These are phyloP conservation scores for Caenorhabditis brenneri DNA, from an alignment of 1,140 invertebrate species.

Conservation along the genomic window DNA sequence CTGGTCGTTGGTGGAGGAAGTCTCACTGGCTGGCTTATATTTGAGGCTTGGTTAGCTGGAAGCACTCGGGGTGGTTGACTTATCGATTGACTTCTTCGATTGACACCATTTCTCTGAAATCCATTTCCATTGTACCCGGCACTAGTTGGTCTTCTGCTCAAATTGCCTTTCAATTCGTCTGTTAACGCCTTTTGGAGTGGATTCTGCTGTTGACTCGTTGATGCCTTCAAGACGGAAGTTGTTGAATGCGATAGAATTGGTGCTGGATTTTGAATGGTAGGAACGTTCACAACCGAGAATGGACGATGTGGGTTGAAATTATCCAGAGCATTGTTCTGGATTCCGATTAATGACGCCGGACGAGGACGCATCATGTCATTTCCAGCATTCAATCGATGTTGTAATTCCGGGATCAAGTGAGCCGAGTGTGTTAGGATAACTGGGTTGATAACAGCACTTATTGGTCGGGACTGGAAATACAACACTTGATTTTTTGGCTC, in stretches of 20 bases:
- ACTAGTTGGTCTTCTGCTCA: background rate
- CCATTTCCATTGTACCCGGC: background rate
- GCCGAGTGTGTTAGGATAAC: background rate
- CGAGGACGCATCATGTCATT: background rate
- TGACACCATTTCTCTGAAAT: background rate
- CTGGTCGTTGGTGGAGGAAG: background rate
- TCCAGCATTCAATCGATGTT: background rate
- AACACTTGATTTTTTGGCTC: background rate
- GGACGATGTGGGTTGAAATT: background rate
- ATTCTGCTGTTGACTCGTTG: background rate
- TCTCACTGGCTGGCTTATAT: background rate
- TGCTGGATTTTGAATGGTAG: background rate
- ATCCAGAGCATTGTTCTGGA: background rate
- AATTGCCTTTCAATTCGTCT: slow-evolving; percentile 9
- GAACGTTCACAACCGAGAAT: background rate
- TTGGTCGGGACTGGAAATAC: no score
- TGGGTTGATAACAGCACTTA: background rate
- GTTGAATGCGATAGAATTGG: background rate
- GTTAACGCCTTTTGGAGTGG: background rate
- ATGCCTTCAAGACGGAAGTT: no score
- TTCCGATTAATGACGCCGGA: background rate
- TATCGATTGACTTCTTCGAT: background rate
- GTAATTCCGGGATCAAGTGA: background rate
- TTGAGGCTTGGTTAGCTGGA: no score
- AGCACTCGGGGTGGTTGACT: background rate